Conservation (phyloP, 1,140 invertebrate genomes). For the Drosophila pseudoananassae region DNA sequence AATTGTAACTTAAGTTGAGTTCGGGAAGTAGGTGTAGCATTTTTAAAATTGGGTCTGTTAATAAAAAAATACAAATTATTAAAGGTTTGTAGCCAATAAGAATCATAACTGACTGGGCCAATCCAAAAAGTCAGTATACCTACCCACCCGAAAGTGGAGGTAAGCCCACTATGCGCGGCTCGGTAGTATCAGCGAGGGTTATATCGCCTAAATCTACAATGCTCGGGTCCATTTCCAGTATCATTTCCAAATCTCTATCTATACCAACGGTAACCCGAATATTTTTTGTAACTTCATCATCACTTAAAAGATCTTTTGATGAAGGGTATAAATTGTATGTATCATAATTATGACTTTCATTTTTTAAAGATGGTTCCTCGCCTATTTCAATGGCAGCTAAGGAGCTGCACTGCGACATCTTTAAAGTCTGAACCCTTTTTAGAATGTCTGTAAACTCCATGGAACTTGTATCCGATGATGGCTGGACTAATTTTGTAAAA, state of each 20-base stretch:
- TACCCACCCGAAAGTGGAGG: slow-evolving; percentile 84
- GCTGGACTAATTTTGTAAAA: slow-evolving; percentile 1
- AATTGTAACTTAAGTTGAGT: slow-evolving; percentile 94
- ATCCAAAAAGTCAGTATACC: slow-evolving; percentile 34
- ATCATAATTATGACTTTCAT: slow-evolving; percentile 45
- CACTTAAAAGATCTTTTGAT: neutral
- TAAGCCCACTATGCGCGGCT: slow-evolving; percentile 60
- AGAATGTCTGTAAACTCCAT: slow-evolving; percentile 71
- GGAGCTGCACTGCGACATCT: slow-evolving; percentile 47
- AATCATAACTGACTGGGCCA: neutral
- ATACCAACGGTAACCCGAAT: slow-evolving; percentile 86
- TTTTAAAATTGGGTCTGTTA: slow-evolving; percentile 91
- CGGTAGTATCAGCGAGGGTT: slow-evolving; percentile 44
- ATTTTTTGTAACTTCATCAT: slow-evolving; percentile 50
- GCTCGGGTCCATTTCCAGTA: slow-evolving; percentile 87
- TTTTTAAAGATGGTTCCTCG: slow-evolving; percentile 51
- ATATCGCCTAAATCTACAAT: slow-evolving; percentile 85
- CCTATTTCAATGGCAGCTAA: slow-evolving; percentile 56
- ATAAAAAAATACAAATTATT: neutral
- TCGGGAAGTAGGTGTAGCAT: slow-evolving; percentile 90
- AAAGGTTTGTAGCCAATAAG: neutral
- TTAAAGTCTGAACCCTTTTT: slow-evolving; percentile 58
- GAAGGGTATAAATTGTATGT: neutral
- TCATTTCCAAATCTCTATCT: slow-evolving; percentile 87
- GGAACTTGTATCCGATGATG: slow-evolving; percentile 17